Base-by-base conservation (phyloP, 2,888 invertebrate species). In the Tetragonisca angustula region DNA sequence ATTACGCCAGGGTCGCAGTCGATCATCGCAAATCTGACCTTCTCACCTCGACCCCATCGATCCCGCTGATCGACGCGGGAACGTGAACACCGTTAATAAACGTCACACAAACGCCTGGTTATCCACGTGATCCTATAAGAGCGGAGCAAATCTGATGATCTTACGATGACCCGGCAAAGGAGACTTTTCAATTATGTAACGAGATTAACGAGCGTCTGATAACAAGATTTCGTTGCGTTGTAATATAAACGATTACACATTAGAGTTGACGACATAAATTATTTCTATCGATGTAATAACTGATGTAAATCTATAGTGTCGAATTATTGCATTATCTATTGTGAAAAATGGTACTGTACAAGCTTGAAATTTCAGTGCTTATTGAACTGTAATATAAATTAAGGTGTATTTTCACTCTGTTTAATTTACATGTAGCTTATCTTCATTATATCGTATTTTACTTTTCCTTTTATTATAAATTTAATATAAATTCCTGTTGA, bases 51-150 rank as follows among this genome's bases (percentile, higher is more conserved):
- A 76, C 65, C 27, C 56, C 77, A 85, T 87, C 85, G 85, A 83
- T 85, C 80, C 65, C 61, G 62, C 67, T 72, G 79, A 84, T 81
- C 86, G 76, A 81, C 81, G 68, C 67, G 69, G 64, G 79, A 76
- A 79, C 78, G 69, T 72, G 83, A 72, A 74, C 75, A 78, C 72
- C 77, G 81, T 86, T 83, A 86, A 82, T 77, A 82, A 79, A 62
- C 77, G 21, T 59, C 56, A 73, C 71, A 69, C 64, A 62, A 71
- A 74, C 76, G 62, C 43, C 56, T 76, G n/a, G 13, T 13, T 17
- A 27, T 62, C 52, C 17, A 59, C 27, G n/a, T 69, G 43, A 62
- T 36, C 65, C 5, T 21, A 43, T 21, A 24, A 64, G 32, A 24
- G 15, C 32, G 19, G n/a, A 27, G 49, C 54, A 13, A 36, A 68